Percentiles rank a stretch among this genome's conserved stretches.
These are phyloP conservation scores for Trissolcus brochymenae DNA, from an alignment of 2,888 invertebrate species.

Conservation along the genomic window DNA sequence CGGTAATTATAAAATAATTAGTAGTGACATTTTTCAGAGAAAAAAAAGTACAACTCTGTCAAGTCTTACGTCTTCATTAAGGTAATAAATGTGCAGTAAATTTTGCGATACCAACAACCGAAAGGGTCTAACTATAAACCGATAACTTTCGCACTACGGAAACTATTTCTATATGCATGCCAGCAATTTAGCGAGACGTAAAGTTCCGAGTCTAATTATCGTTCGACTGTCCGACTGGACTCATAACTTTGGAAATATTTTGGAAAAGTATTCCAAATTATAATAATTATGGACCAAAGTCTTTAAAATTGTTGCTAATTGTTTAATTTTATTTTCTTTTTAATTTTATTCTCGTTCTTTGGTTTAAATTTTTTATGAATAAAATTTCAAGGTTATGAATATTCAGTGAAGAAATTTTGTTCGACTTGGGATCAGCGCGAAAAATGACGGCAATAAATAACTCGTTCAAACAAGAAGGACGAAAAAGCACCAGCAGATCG, in stretches of 20 bases:
- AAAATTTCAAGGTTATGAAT: too few relatives aligned
- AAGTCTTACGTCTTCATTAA: conserved; percentile 74
- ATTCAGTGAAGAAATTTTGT: too few relatives aligned
- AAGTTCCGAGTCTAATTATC: conserved; percentile 73
- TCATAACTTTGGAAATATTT: not conserved
- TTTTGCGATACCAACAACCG: conserved; percentile 57
- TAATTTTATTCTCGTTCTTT: too few relatives aligned
- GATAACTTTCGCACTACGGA: conserved; percentile 57
- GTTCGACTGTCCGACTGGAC: conserved; percentile 65
- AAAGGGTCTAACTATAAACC: conserved; percentile 4
- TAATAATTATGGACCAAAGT: too few relatives aligned
- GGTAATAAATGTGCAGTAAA: conserved; percentile 73
- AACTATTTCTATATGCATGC: conserved; percentile 71
- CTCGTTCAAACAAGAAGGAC: too few relatives aligned
- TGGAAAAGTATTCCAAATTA: too few relatives aligned
- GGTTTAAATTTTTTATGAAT: too few relatives aligned
- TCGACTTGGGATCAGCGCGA: too few relatives aligned
- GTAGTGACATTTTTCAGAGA: conserved; percentile 60
- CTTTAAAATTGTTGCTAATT: too few relatives aligned
- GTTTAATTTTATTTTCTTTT: too few relatives aligned
- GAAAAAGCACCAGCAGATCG: not conserved
- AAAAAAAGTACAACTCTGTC: conserved; percentile 62
- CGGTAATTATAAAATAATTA: conserved; percentile 34
- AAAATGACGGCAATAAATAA: too few relatives aligned
- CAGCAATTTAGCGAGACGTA: conserved; percentile 73